Evolutionary conservation across 64 coral and sea anemone species (phyloP), one percentile per base, ranked within the genome.

Genomic region (Trachythela sp.): DNA sequence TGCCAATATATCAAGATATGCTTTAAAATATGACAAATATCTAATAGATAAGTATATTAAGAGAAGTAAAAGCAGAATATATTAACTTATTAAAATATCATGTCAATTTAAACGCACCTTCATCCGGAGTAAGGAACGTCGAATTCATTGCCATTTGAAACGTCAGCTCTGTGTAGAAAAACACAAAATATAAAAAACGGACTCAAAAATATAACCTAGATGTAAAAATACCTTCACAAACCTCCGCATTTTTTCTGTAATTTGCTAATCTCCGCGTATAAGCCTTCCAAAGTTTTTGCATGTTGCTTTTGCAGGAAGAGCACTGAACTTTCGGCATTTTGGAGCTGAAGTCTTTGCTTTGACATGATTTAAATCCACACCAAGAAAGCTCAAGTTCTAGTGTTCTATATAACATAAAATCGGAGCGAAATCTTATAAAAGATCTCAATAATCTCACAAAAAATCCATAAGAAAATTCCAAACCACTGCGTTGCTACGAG

Each of bases 171-270:
- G 48, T 9, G 76, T 59, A 85, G 49, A 15, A 37, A 89, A 86
- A 88, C 87, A 77, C 70, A 9, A 83, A 7, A 45, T 83, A 20
- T 90, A n/a, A 86, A 45, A 45, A 45, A 45, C 42, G 42, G 4
- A 35, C 10, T 14, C 14, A 24, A 90, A n/a, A 15, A n/a, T 39
- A 20, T 32, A 24, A 86, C 8, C 29, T 10, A 17, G 33, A 34
- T 13, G 54, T 84, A 83, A 48, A 24, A 83, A 68, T n/a, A 43
- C 7, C 51, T 64, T 30, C 68, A 72, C 45, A 86, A 86, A 99
- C 96, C 96, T 95, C 96, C 96, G 59, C 96, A 99, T 92, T 99
- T 99, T 86, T 99, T 99, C 87, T 99, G 96, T 39, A 99, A 89
- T 90, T 99, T 99, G 71, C 90, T 95, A 49, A 99, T 99, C 89